These are phyloP conservation scores for Epizoanthus fatuus DNA, from an alignment of 92 coral and sea anemone species.

Conservation along the genomic window DNA sequence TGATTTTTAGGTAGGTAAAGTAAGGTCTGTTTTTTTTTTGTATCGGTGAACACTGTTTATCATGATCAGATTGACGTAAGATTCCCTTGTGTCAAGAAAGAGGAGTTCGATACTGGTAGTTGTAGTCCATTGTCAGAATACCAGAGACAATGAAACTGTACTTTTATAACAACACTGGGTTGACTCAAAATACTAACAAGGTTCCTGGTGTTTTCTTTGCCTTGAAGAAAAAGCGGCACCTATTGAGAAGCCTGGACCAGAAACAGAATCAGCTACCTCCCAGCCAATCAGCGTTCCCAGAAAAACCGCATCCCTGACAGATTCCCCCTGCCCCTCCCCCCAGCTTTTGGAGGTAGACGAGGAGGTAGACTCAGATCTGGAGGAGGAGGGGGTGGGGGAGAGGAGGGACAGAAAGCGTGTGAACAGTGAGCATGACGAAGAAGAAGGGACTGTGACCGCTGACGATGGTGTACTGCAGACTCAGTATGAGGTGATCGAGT, in stretches of 20 bases:
- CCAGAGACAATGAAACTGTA: too few species aligned
- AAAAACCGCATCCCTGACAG: slow-evolving; percentile 45
- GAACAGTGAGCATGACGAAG: slow-evolving; percentile 75
- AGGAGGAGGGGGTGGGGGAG: slow-evolving; percentile 72
- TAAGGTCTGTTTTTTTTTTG: too few species aligned
- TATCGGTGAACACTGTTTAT: too few species aligned
- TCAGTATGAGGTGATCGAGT: slow-evolving; percentile 39
- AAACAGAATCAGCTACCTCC: slow-evolving; percentile 42
- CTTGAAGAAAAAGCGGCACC: slow-evolving; percentile 74
- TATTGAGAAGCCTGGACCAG: slow-evolving; percentile 48
- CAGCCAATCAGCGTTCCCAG: slow-evolving; percentile 70
- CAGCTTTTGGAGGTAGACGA: slow-evolving; percentile 90
- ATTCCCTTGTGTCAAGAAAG: too few species aligned
- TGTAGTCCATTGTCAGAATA: too few species aligned
- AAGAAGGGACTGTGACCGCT: slow-evolving; percentile 34
- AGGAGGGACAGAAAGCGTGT: slow-evolving; percentile 56
- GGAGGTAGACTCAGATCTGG: slow-evolving; percentile 91
- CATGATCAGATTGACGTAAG: too few species aligned
- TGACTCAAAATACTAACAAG: not conserved
- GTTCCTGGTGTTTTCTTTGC: not conserved
- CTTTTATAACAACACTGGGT: too few species aligned
- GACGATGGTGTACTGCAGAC: slow-evolving; percentile 40
- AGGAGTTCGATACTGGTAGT: too few species aligned
- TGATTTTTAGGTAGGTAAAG: too few species aligned
- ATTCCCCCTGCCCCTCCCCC: slow-evolving; percentile 89